Evolutionary conservation across 2,113 vertebrate species (phyloP).

Genomic region (Gobio gobio): DNA sequence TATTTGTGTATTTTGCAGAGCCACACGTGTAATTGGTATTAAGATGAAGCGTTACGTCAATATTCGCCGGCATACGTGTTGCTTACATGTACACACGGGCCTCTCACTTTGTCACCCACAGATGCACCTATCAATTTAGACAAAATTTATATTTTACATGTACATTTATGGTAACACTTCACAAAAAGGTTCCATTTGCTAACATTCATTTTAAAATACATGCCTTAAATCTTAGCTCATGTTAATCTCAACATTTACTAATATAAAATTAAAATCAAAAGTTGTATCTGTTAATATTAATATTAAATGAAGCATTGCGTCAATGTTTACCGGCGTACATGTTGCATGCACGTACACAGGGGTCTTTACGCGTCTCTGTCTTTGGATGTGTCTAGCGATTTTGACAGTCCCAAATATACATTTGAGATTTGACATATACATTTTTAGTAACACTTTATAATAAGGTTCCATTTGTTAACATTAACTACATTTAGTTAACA

Average conservation of each 20-base stretch:
- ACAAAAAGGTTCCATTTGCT: background rate
- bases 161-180: background rate
- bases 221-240: background rate
- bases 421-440: too few species aligned
- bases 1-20: slow-evolving; percentile 80
- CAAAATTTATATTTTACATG: background rate
- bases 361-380: too few species aligned
- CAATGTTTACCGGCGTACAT: background rate
- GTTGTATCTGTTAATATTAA: background rate
- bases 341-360: background rate
- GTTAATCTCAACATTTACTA: background rate
- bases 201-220: background rate
- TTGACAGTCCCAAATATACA: too few species aligned
- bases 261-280: background rate
- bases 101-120: background rate
- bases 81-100: slow-evolving; percentile 46
- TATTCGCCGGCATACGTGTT: slow-evolving; percentile 70
- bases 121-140: background rate
- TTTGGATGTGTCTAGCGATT: too few species aligned
- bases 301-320: background rate
- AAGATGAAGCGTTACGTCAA: slow-evolving; percentile 79
- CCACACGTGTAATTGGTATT: slow-evolving; percentile 82
- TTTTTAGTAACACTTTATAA: too few species aligned
- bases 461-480: too few species aligned
- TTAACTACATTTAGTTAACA: background rate